These are phyloP conservation scores for Ruditapes philippinarum DNA, from an alignment of 1,140 invertebrate species.

Conservation along the genomic window DNA sequence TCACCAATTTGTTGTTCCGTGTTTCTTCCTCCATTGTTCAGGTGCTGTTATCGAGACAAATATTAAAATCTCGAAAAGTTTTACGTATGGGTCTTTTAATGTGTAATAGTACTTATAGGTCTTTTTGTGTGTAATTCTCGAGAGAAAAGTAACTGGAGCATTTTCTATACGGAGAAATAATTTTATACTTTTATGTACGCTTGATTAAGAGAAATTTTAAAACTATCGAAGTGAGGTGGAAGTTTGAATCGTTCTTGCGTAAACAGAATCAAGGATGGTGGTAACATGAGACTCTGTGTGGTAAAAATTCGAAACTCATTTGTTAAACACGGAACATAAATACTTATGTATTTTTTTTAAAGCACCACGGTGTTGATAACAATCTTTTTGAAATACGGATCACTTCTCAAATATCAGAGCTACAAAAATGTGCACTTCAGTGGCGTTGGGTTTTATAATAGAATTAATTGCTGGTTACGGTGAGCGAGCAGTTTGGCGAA, in stretches of 20 bases:
- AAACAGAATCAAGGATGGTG: background rate
- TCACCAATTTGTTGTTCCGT: no score
- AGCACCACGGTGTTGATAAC: background rate
- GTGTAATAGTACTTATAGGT: no score
- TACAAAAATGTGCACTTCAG: constrained; percentile 2
- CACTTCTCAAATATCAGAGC: constrained; percentile 21
- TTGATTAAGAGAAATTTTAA: background rate
- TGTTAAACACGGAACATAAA: constrained; percentile 48
- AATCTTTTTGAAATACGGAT: constrained; percentile 32
- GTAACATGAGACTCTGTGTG: background rate
- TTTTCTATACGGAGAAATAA: background rate
- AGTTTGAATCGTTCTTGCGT: background rate
- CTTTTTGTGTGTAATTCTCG: no score
- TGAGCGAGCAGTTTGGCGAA: constrained; percentile 20
- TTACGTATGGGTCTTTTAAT: no score
- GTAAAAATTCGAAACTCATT: constrained; percentile 20
- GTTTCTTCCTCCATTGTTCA: no score
- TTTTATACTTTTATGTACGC: background rate
- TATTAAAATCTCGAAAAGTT: no score
- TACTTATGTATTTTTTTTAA: background rate
- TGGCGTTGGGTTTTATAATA: constrained; percentile 24
- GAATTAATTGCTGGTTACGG: constrained; percentile 38
- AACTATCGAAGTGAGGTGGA: background rate
- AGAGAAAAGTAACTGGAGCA: no score
- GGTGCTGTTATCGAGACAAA: no score